Conservation (phyloP, 1,140 invertebrate genomes). For the Pissodes strobi region DNA sequence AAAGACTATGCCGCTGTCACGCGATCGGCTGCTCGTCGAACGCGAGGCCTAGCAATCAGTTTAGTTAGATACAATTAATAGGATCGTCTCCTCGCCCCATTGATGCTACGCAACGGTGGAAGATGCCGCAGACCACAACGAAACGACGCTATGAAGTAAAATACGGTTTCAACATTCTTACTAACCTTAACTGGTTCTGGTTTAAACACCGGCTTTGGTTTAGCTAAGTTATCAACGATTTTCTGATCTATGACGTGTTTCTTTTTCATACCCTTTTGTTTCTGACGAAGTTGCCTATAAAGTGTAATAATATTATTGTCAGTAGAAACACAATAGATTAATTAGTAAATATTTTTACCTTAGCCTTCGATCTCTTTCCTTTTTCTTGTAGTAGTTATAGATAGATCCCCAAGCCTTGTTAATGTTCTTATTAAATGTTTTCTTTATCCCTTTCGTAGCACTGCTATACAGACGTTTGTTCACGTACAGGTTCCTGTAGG, state of each 20-base stretch:
- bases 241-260: conserved; percentile 6
- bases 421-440: conserved; percentile 34
- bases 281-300: background rate
- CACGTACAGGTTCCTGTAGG: conserved; percentile 22
- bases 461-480: conserved; percentile 26
- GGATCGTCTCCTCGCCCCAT: no score
- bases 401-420: conserved; percentile 42
- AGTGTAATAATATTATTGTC: background rate
- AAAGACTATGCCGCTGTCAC: no score
- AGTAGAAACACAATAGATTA: background rate
- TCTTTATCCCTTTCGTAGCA: conserved; percentile 1
- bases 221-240: conserved; percentile 13
- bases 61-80: no score
- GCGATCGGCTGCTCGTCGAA: no score
- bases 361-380: conserved; percentile 24
- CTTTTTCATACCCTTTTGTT: conserved; percentile 7
- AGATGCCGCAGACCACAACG: no score
- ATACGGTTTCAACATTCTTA: no score
- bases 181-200: conserved; percentile 23
- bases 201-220: conserved; percentile 17
- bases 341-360: no score
- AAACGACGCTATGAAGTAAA: no score
- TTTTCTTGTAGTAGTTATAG: conserved; percentile 45
- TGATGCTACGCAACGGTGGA: no score
- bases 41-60: no score